A percentile compares a stretch with the other conserved stretches of the same genome.
phyloP scores from a whole-genome alignment of 2,113 vertebrate species.

The Egretta garzetta region DNA sequence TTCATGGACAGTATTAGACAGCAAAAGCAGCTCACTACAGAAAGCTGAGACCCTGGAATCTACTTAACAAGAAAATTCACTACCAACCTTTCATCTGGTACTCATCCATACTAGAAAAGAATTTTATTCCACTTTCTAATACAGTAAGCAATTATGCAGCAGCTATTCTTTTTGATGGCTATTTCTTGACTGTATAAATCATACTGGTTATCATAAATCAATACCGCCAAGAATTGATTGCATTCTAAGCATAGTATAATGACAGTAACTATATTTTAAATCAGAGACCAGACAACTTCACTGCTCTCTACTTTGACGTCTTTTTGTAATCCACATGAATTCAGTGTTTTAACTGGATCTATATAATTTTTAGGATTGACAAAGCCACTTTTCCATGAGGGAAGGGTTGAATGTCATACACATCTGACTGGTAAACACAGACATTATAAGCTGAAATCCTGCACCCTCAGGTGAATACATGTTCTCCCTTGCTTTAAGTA shows the following conservation, averaged over 20 bases:
- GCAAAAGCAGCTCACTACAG: background rate
- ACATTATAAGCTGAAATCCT: background rate
- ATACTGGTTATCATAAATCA: background rate
- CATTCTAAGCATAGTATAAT: background rate
- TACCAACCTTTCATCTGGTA: background rate
- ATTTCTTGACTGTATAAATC: background rate
- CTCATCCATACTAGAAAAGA: background rate
- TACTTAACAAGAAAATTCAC: background rate
- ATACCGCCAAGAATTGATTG: background rate
- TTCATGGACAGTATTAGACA: background rate
- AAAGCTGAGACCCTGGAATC: background rate
- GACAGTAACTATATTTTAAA: background rate
- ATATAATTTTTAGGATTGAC: background rate
- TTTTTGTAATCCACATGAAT: background rate
- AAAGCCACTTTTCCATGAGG: background rate
- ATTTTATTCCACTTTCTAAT: background rate
- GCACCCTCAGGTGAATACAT: background rate
- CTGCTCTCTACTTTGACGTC: background rate
- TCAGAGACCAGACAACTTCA: background rate
- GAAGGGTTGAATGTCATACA: background rate
- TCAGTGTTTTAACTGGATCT: background rate
- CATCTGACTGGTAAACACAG: background rate
- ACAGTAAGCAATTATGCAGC: background rate
- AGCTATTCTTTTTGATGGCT: background rate
- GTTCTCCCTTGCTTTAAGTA: background rate